Conservation (phyloP, 1,140 invertebrate species). For the Zaprionus ghesquierei region DNA sequence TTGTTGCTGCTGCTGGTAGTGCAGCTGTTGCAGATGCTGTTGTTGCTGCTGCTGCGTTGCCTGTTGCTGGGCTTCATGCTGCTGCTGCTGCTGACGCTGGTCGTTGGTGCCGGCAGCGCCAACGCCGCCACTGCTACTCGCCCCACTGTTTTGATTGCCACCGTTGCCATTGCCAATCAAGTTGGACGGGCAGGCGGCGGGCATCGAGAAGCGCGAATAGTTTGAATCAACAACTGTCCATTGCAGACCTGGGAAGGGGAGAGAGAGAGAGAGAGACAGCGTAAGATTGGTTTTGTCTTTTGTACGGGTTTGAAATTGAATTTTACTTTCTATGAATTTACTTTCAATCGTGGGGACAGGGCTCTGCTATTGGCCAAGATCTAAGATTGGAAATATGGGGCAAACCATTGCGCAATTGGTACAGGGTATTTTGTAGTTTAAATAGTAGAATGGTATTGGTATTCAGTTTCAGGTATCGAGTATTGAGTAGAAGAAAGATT, state of each 20-base stretch:
- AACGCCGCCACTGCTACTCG: conserved; percentile 59
- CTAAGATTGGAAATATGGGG: conserved; percentile 33
- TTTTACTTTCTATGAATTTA: conserved; percentile 45
- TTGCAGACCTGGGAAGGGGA: conserved; percentile 86
- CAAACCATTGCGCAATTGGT: conserved; percentile 32
- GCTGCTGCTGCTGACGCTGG: conserved; percentile 56
- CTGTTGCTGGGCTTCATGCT: conserved; percentile 69
- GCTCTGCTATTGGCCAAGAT: conserved; percentile 33
- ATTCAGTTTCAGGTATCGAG: conserved; percentile 41
- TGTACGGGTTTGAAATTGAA: conserved; percentile 54
- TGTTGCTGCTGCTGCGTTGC: conserved; percentile 81
- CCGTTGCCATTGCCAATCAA: conserved; percentile 83
- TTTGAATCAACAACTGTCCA: conserved; percentile 88
- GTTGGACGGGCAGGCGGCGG: conserved; percentile 85
- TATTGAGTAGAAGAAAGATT: conserved; percentile 70
- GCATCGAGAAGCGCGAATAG: conserved; percentile 86
- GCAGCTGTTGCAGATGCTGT: conserved; percentile 62
- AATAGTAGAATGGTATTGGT: conserved; percentile 52
- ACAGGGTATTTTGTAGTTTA: conserved; percentile 33
- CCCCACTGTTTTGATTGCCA: conserved; percentile 78
- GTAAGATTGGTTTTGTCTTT: conserved; percentile 74
- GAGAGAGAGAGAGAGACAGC: conserved; percentile 78
- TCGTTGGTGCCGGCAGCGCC: conserved; percentile 45
- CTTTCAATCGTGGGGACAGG: conserved; percentile 31
- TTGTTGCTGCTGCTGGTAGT: conserved; percentile 68